Conservation (phyloP, 2,113 vertebrate genomes). For the Oceanodroma tethys region DNA sequence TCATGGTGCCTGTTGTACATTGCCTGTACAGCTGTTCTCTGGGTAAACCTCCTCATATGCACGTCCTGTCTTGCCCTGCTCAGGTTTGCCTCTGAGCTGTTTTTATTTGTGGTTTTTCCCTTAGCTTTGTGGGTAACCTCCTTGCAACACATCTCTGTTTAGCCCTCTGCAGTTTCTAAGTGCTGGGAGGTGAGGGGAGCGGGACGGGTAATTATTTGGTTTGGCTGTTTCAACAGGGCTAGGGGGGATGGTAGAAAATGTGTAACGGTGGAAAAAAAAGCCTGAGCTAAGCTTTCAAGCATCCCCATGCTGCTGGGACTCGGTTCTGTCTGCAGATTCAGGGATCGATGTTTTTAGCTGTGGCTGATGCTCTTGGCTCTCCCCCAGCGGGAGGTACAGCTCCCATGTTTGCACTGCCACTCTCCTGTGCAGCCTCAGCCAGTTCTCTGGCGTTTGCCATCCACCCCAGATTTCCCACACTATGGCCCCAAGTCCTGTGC, state of each 20-base stretch:
- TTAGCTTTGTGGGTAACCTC: neutral
- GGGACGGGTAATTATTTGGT: neutral
- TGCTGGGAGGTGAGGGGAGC: neutral
- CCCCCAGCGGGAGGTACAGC: neutral
- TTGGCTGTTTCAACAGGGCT: neutral
- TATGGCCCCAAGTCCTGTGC: neutral
- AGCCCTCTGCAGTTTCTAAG: neutral
- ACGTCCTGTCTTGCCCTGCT: neutral
- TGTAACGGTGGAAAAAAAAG: neutral
- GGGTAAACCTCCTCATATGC: neutral
- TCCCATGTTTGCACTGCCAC: neutral
- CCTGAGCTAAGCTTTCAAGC: neutral
- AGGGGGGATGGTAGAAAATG: neutral
- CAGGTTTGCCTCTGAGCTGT: neutral
- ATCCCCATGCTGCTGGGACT: neutral
- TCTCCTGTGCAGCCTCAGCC: neutral
- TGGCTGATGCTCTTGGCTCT: neutral
- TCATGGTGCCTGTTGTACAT: rapidly evolving
- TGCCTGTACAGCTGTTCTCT: neutral
- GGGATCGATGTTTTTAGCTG: neutral
- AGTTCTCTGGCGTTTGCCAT: neutral
- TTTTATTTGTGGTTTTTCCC: neutral
- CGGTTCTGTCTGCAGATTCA: neutral
- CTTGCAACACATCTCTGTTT: neutral
- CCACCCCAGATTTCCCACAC: neutral